phyloP scores from a whole-genome alignment of 2,797 vertebrate genomes.

The Momotus momota region DNA sequence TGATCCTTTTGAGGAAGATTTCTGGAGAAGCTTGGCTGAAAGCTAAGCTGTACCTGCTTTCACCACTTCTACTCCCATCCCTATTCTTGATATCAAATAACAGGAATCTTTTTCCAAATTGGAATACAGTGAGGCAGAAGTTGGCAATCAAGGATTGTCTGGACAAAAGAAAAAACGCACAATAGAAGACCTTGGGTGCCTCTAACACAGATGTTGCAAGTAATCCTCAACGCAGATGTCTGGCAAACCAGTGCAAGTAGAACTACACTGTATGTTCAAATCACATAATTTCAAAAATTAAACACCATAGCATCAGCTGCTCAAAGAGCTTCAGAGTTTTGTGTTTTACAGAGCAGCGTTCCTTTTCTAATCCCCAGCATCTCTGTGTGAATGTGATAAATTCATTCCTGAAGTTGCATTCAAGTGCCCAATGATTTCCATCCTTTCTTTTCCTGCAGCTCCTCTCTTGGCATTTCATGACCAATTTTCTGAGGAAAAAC shows the following conservation, averaged over 20 bases:
- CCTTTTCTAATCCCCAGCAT: background rate
- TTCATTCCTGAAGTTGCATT: background rate
- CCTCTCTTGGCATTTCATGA: background rate
- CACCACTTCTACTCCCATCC: background rate
- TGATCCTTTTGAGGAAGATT: background rate
- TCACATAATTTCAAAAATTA: background rate
- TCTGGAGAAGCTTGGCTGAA: background rate
- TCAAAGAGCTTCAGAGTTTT: background rate
- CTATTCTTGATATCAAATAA: background rate
- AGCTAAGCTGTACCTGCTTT: background rate
- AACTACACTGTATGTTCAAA: background rate
- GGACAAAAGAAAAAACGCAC: background rate
- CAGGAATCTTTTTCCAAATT: background rate
- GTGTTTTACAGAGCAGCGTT: background rate
- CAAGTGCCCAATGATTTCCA: background rate
- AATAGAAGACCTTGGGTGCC: background rate
- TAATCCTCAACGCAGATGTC: background rate
- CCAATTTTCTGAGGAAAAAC: background rate
- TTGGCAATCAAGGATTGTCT: accelerated
- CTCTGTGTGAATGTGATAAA: background rate
- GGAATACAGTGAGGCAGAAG: background rate
- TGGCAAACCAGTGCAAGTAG: background rate
- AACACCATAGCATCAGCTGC: background rate
- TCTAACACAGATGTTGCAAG: background rate
- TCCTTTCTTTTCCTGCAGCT: background rate